A percentile compares a stretch with the other conserved stretches of the same genome.
phyloP scores from a whole-genome alignment of 2,888 invertebrate species.

The Ectobius pallidus region DNA sequence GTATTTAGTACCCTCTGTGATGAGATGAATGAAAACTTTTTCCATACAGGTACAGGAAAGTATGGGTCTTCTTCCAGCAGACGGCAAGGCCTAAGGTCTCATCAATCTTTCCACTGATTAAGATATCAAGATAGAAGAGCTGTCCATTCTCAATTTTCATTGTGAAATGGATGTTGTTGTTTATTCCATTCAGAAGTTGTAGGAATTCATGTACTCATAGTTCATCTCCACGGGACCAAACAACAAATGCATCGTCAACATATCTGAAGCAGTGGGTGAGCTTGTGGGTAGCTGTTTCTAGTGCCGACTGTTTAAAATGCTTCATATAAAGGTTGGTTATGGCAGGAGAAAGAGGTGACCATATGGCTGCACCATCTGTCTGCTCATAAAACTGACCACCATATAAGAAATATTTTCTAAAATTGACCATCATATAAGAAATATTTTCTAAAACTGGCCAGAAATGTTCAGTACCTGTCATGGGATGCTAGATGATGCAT shows the following conservation, averaged over 20 bases:
- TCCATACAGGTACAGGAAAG: conserved; percentile 49
- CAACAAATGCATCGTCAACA: conserved; percentile 44
- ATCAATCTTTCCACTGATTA: conserved; percentile 21
- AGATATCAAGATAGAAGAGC: conserved; percentile 41
- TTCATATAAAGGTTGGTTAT: conserved; percentile 43
- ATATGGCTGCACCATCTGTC: conserved; percentile 44
- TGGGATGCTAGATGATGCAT: no score
- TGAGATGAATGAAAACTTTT: background rate
- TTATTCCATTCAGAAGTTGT: conserved; percentile 36
- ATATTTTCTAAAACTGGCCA: no score
- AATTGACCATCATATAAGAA: background rate
- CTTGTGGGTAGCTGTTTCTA: conserved; percentile 25
- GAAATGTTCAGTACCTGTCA: no score
- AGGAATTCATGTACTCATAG: conserved; percentile 41
- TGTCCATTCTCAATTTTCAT: conserved; percentile 41
- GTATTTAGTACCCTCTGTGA: background rate
- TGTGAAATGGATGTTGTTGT: conserved; percentile 42
- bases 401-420: no score
- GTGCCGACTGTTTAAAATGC: conserved; percentile 39
- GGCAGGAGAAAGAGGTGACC: conserved; percentile 41
- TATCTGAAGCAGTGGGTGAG: conserved; percentile 40
- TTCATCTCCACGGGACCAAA: conserved; percentile 44
- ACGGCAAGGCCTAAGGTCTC: conserved; percentile 37
- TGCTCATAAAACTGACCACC: no score
- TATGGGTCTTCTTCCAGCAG: conserved; percentile 42